A percentile compares a stretch with the other conserved stretches of the same genome.
Evolutionary conservation across 2,797 vertebrate genomes (phyloP).

Genomic region (Sebastes matsubarae): DNA sequence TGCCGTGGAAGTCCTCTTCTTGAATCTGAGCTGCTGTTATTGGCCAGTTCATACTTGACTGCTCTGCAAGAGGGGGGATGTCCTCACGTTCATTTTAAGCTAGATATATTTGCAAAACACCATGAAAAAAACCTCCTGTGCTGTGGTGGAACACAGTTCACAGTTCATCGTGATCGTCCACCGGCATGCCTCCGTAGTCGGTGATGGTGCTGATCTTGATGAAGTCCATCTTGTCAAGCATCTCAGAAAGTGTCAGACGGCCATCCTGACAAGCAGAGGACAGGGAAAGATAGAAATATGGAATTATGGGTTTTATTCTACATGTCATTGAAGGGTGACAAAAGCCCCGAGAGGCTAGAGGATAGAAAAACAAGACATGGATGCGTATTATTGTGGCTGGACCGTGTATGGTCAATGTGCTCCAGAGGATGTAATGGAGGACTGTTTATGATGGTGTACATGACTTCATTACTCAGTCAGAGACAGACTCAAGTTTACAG

Average conservation of each 20-base stretch:
- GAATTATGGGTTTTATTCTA: neutral
- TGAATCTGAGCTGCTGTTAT: too few relatives aligned
- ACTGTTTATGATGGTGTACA: neutral
- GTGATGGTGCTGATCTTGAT: conserved; percentile 81
- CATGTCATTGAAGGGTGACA: neutral
- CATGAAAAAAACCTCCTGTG: neutral
- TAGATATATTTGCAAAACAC: neutral
- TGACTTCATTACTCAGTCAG: too few relatives aligned
- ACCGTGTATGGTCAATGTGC: neutral
- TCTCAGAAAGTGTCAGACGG: conserved; percentile 70
- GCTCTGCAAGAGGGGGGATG: too few relatives aligned
- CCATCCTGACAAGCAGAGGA: conserved; percentile 71
- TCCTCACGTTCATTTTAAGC: neutral
- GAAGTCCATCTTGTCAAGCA: conserved; percentile 71
- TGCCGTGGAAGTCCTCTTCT: too few relatives aligned
- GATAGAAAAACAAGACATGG: neutral
- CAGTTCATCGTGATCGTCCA: conserved; percentile 77
- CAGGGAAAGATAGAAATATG: neutral
- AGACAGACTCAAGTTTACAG: too few relatives aligned
- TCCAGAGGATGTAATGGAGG: neutral
- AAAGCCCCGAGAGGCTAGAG: neutral
- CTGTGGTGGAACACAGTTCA: conserved; percentile 23
- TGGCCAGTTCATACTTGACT: too few relatives aligned
- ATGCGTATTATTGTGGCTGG: neutral
- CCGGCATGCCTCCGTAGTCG: conserved; percentile 77